Conservation (phyloP, 2,113 vertebrate genomes). For the Origma solitaria region DNA sequence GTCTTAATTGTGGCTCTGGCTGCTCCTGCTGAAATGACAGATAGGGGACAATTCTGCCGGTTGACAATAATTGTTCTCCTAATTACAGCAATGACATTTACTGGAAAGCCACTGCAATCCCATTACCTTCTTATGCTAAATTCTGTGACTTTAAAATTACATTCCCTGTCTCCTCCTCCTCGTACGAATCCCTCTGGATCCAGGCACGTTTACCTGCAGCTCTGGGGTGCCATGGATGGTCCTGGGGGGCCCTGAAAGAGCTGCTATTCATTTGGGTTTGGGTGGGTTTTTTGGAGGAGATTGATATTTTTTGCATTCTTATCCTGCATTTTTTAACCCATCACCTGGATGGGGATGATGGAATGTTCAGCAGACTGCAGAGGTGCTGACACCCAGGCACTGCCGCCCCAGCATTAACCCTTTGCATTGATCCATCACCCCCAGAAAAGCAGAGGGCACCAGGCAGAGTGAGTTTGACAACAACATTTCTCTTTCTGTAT, state of each 20-base stretch:
- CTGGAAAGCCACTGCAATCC: conserved; percentile 52
- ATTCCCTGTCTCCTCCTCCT: neutral
- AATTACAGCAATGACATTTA: conserved; percentile 69
- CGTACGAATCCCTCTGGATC: neutral
- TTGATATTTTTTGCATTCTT: neutral
- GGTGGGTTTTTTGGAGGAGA: rapidly evolving
- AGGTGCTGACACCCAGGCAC: neutral
- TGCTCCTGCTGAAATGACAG: conserved; percentile 39
- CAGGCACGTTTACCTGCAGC: rapidly evolving
- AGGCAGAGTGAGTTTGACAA: neutral
- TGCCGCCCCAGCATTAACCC: neutral
- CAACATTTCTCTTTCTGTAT: neutral
- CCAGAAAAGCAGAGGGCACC: too few species aligned
- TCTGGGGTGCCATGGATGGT: rapidly evolving
- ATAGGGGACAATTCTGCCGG: conserved; percentile 33
- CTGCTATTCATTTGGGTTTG: rapidly evolving
- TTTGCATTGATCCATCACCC: rapidly evolving
- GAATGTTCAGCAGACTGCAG: neutral
- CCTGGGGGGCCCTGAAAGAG: neutral
- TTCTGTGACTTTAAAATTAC: neutral
- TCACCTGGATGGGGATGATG: neutral
- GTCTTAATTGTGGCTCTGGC: conserved; percentile 23
- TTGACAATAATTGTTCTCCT: conserved; percentile 67
- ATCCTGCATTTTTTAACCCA: neutral
- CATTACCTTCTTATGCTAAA: conserved; percentile 37